Conservation (phyloP, 2,113 vertebrate species). For the Ctenodactylus gundi region DNA sequence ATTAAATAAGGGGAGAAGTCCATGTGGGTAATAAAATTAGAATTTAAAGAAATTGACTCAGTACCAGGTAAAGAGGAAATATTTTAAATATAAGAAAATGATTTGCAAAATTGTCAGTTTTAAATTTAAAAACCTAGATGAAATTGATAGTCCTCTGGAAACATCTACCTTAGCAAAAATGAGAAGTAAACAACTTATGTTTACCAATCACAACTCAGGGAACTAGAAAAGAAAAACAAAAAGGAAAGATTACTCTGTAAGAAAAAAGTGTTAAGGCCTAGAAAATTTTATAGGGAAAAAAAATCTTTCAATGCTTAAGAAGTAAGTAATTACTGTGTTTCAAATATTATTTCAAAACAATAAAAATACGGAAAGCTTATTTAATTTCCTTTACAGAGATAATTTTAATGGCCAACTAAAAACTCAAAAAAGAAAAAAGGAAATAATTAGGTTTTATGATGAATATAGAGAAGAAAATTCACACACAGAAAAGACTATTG, state of each 20-base stretch:
- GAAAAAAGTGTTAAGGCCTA: background rate
- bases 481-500: slow-evolving; percentile 13
- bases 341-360: slow-evolving; percentile 9
- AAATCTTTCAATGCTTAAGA: background rate
- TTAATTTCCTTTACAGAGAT: slow-evolving; percentile 17
- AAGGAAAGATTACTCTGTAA: background rate
- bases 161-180: background rate
- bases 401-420: background rate
- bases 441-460: too few species aligned
- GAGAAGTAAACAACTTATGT: slow-evolving; percentile 32
- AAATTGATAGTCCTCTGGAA: background rate
- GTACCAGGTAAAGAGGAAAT: background rate
- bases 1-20: background rate
- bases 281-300: background rate
- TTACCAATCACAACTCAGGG: background rate
- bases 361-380: slow-evolving; percentile 26
- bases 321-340: background rate
- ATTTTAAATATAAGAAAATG: slow-evolving; percentile 30
- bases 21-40: background rate
- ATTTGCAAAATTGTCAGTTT: slow-evolving; percentile 14
- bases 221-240: background rate
- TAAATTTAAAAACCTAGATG: background rate
- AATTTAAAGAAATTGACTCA: background rate
- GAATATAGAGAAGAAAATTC: slow-evolving; percentile 9
- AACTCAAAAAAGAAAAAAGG: slow-evolving; percentile 34